Conservation (phyloP, 2,888 invertebrate genomes). For the Ditula angustiorana region DNA sequence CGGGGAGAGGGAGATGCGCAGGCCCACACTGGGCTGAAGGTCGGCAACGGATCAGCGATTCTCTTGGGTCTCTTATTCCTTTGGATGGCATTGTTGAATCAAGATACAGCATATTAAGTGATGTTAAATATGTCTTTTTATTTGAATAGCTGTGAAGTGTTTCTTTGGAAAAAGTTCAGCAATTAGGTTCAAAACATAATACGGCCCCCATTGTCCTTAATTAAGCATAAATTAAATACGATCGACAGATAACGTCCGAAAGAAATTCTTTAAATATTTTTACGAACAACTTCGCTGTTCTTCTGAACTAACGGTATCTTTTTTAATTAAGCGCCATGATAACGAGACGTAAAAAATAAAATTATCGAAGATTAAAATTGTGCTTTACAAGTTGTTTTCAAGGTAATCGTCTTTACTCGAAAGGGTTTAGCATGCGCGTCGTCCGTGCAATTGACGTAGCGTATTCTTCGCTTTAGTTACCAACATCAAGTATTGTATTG, state of each 20-base stretch:
- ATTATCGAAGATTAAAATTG: slow-evolving; percentile 41
- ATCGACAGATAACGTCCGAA: slow-evolving; percentile 15
- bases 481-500: no score
- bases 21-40: no score
- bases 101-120: no score
- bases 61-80: no score
- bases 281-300: slow-evolving; percentile 42
- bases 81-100: no score
- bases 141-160: no score
- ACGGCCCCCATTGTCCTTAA: slow-evolving; percentile 1
- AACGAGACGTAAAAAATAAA: slow-evolving; percentile 41
- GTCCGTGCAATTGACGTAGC: neutral
- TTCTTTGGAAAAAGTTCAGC: neutral
- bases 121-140: no score
- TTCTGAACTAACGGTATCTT: slow-evolving; percentile 43
- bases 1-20: no score
- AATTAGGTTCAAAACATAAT: neutral
- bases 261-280: slow-evolving; percentile 44
- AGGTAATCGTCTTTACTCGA: neutral
- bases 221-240: slow-evolving; percentile 7
- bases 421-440: neutral
- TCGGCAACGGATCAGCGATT: no score
- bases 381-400: slow-evolving; percentile 22
- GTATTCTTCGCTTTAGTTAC: no score
- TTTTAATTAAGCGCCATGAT: slow-evolving; percentile 51